phyloP scores from a whole-genome alignment of 2,797 vertebrate species.

The Apogon hyalosoma region DNA sequence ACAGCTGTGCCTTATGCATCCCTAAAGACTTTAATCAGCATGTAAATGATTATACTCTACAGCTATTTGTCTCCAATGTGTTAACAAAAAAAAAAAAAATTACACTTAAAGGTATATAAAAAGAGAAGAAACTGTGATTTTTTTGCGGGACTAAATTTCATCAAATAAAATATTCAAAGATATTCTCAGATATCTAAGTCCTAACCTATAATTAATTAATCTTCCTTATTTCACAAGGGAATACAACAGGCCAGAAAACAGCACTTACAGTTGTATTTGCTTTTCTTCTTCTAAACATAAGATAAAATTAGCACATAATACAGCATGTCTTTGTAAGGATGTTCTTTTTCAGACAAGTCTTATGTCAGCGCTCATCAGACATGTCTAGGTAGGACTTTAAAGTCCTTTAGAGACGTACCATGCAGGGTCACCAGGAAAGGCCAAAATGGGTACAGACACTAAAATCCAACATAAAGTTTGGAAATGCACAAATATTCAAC shows the following conservation, averaged over 20 bases:
- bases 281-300: background rate
- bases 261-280: background rate
- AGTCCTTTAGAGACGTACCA: slow-evolving; percentile 13
- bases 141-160: too few relatives aligned
- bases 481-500: too few relatives aligned
- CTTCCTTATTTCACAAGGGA: background rate
- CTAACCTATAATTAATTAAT: too few relatives aligned
- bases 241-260: background rate
- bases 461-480: background rate
- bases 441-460: background rate
- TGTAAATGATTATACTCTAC: background rate
- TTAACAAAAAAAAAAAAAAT: background rate
- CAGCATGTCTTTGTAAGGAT: slow-evolving; percentile 22
- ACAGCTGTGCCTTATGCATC: slow-evolving; percentile 6
- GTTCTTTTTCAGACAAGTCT: slow-evolving; percentile 14
- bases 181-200: too few relatives aligned
- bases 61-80: background rate
- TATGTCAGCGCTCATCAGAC: slow-evolving; percentile 19
- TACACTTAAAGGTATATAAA: too few relatives aligned
- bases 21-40: background rate
- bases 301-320: background rate
- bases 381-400: slow-evolving; percentile 24
- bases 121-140: too few relatives aligned
- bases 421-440: slow-evolving; percentile 4
- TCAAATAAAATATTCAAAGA: too few relatives aligned